Percentiles rank a stretch among this genome's conserved stretches.
These are phyloP conservation scores for Meganola albula DNA, from an alignment of 2,888 invertebrate genomes.

Conservation along the genomic window DNA sequence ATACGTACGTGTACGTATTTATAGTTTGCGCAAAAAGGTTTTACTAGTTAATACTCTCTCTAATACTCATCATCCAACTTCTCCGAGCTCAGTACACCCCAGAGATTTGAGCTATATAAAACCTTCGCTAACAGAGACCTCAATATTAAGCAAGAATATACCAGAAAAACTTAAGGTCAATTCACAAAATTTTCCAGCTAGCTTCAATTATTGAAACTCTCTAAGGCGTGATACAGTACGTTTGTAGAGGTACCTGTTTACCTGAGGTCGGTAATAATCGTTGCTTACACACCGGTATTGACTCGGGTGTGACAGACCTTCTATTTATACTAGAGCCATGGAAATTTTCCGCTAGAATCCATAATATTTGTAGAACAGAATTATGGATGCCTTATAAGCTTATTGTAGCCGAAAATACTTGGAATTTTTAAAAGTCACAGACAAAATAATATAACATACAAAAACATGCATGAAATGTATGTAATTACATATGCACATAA, in stretches of 20 bases:
- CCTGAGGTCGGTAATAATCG: constrained; percentile 20
- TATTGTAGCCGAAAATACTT: too few species aligned
- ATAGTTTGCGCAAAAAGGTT: too few species aligned
- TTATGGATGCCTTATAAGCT: too few species aligned
- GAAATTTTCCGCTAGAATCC: constrained; percentile 20
- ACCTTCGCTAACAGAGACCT: constrained; percentile 12
- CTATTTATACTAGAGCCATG: constrained; percentile 32
- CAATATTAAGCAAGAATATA: constrained; percentile 21
- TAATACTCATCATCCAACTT: constrained; percentile 28
- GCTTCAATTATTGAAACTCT: constrained; percentile 27
- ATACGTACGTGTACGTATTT: too few species aligned
- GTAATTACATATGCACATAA: too few species aligned
- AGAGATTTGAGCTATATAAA: constrained; percentile 23
- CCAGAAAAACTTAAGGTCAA: too few species aligned
- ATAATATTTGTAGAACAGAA: too few species aligned
- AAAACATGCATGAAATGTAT: too few species aligned
- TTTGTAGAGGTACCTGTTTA: constrained; percentile 18
- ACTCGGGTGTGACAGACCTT: constrained; percentile 36
- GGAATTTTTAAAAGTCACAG: too few species aligned
- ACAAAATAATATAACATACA: too few species aligned
- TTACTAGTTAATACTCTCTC: too few species aligned
- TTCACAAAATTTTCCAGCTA: too few species aligned
- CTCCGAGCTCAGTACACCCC: constrained; percentile 11
- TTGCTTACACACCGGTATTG: constrained; percentile 36
- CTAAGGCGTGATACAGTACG: constrained; percentile 20